These are phyloP conservation scores for Delia radicum DNA, from an alignment of 1,140 invertebrate genomes.

Conservation along the genomic window DNA sequence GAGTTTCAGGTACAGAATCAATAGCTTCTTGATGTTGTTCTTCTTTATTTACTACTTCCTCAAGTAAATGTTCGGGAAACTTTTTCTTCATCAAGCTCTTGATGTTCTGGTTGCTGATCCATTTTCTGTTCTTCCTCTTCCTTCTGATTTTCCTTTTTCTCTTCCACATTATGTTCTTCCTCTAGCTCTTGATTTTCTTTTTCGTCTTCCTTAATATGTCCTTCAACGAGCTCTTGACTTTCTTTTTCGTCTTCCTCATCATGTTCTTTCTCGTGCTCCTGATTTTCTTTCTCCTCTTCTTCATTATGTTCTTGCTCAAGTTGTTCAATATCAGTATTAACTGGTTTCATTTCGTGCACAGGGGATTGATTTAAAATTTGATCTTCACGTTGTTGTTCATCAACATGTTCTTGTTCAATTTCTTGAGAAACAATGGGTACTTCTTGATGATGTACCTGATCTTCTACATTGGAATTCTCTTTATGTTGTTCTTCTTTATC, in stretches of 20 bases:
- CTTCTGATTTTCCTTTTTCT: neutral
- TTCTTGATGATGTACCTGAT: too few relatives aligned
- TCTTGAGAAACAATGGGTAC: too few relatives aligned
- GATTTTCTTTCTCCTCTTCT: neutral
- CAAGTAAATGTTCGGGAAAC: neutral
- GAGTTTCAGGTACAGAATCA: too few relatives aligned
- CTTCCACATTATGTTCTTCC: neutral
- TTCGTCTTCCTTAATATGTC: neutral
- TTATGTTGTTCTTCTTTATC: neutral
- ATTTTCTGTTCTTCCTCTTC: neutral
- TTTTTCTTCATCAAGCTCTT: neutral
- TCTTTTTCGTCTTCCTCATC: neutral
- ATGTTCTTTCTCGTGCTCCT: neutral
- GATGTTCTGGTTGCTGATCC: neutral
- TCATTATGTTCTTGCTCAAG: neutral
- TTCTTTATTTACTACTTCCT: too few relatives aligned
- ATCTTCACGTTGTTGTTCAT: too few relatives aligned
- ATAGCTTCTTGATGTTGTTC: too few relatives aligned
- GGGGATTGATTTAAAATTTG: neutral
- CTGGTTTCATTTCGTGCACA: neutral
- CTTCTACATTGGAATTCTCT: too few relatives aligned
- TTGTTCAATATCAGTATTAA: neutral
- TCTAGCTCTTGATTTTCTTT: neutral
- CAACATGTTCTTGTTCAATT: neutral
- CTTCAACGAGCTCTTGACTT: too few relatives aligned